These are phyloP conservation scores for Noctua janthina DNA, from an alignment of 2,888 invertebrate genomes.

Conservation along the genomic window DNA sequence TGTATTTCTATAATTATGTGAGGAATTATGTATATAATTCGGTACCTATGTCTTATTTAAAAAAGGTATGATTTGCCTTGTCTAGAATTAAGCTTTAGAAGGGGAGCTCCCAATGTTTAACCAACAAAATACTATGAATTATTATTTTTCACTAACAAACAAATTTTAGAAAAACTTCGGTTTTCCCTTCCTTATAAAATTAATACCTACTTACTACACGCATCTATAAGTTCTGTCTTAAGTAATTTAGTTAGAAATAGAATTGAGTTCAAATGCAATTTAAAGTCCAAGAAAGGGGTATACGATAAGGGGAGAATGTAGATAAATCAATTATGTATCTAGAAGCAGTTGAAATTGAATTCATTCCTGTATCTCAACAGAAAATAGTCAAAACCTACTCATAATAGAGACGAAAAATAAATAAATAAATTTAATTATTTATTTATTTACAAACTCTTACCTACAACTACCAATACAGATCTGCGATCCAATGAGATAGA, in stretches of 20 bases:
- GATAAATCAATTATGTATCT: neutral
- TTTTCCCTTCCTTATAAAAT: neutral
- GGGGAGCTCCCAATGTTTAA: neutral
- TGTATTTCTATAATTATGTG: slow-evolving; percentile 23
- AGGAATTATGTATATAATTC: neutral
- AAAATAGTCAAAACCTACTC: neutral
- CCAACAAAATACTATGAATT: neutral
- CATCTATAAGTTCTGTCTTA: neutral
- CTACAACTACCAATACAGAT: too few relatives aligned
- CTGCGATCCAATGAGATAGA: too few relatives aligned
- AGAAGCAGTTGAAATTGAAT: neutral
- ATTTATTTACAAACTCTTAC: too few relatives aligned
- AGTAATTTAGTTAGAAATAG: slow-evolving; percentile 10
- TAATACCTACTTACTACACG: neutral
- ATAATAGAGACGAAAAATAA: too few relatives aligned
- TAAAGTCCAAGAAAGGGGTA: neutral
- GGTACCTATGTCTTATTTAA: too few relatives aligned
- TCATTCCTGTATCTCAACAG: neutral
- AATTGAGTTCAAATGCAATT: slow-evolving; percentile 19
- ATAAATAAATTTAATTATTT: too few relatives aligned
- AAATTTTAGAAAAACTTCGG: neutral
- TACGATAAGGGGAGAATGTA: neutral
- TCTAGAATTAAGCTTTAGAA: too few relatives aligned
- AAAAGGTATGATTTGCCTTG: neutral
- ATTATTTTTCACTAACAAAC: neutral